Evolutionary conservation across 2,113 vertebrate genomes (phyloP).

Genomic region (Alaudala cheleensis): DNA sequence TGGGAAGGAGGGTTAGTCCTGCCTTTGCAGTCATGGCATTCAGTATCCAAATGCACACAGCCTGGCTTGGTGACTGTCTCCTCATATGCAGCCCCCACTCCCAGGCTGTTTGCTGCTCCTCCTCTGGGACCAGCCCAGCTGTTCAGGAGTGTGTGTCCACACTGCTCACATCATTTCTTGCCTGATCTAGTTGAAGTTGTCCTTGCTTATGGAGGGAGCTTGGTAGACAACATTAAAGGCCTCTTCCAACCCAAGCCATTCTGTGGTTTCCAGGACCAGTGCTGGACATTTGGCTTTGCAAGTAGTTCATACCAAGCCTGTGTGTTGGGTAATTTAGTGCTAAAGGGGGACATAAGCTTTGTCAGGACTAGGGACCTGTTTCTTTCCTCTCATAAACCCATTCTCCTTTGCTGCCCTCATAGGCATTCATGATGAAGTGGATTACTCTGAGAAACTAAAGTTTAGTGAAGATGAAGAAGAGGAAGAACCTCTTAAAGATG

Average conservation of each 20-base stretch:
- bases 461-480: conserved; percentile 98
- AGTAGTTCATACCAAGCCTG: background rate
- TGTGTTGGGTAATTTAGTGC: background rate
- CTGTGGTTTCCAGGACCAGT: background rate
- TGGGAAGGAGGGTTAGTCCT: background rate
- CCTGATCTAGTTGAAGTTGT: background rate
- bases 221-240: background rate
- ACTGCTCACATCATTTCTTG: background rate
- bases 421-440: conserved; percentile 98
- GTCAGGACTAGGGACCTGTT: background rate
- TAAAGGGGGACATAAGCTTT: background rate
- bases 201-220: background rate
- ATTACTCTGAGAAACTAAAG: conserved; percentile 95
- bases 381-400: background rate
- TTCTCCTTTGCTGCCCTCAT: background rate
- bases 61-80: background rate
- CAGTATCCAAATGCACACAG: background rate
- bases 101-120: background rate
- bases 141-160: background rate
- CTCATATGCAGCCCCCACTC: background rate
- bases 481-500: conserved; percentile 86
- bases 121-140: background rate
- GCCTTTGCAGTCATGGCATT: background rate
- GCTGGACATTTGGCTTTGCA: background rate
- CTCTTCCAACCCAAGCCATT: background rate